Base-by-base conservation (phyloP, 2,797 vertebrate species). In the Poeciliopsis infans region DNA sequence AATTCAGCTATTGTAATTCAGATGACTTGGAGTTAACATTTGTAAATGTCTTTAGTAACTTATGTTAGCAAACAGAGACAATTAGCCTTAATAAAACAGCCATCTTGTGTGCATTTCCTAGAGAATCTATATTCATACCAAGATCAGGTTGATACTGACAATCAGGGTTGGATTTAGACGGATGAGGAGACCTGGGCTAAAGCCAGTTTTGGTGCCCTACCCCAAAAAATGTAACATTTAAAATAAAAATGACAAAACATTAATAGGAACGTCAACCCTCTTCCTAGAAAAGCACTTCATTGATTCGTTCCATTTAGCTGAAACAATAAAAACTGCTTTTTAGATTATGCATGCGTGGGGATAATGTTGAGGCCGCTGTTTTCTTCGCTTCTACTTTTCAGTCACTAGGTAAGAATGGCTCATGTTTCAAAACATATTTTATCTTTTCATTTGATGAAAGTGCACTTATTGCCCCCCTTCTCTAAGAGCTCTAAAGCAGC, bases 331-430 rank as follows among this genome's bases (percentile, higher is more conserved):
- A 46, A 11, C 11, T 25, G 39, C 10, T 66, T 20, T 23, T 20
- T 4, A 10, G 61, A 68, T 18, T 18, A 36, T 16, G 15, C 31
- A 36, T 20, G 33, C 7, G 6, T 20, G 57, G 59, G 7, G 31
- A 64, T 20, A 20, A 20, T 41, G 23, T n/a, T 43, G 39, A 69
- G n/a, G 11, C 23, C 28, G 11, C 6, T 4, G 28, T 51, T 36
- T 53, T 15, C 31, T 39, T 39, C 31, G 53, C 11, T 39, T 11
- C 46, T 46, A 74, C 55, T 83, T 76, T 69, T 25, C 76, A 74
- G 59, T 15, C 45, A 16, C 45, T 59, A 20, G 78, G 23, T n/a
- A 69, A 69, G 43, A 69, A 8, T 39, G 20, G 8, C 39, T 64
- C 28, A 18, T 28, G 57, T 28, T 59, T 28, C 12, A 59, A 59